Conservation (phyloP, 2,888 invertebrate genomes). For the Eristalis pertinax region DNA sequence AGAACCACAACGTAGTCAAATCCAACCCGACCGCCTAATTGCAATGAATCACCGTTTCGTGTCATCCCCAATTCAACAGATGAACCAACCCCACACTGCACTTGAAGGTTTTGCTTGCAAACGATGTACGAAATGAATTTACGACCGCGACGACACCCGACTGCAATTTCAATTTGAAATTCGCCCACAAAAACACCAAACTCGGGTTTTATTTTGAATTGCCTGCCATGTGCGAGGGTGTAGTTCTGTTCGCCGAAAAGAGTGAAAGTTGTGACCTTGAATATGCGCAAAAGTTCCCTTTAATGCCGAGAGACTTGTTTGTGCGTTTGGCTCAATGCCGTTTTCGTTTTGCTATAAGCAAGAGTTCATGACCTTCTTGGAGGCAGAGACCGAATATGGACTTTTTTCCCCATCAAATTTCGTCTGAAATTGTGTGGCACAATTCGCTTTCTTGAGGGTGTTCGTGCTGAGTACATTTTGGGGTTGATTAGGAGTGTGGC, state of each 20-base stretch:
- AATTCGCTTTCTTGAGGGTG: not conserved
- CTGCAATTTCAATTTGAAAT: not conserved
- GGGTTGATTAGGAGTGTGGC: not conserved
- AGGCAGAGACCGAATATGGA: not conserved
- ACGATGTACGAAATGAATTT: not conserved
- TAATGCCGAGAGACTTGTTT: not conserved
- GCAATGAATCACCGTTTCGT: not conserved
- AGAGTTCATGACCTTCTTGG: not conserved
- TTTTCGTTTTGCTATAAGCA: not conserved
- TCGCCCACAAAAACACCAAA: not conserved
- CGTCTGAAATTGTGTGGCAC: not conserved
- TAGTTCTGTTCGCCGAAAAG: not conserved
- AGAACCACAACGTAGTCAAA: not conserved
- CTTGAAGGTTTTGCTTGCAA: not conserved
- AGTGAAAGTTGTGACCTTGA: not conserved
- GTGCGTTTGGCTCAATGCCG: not conserved
- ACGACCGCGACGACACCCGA: not conserved
- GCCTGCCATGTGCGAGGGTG: not conserved
- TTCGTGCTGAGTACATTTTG: not conserved
- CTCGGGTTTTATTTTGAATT: not conserved
- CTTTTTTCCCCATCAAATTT: not conserved
- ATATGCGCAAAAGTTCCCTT: not conserved
- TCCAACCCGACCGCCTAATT: not conserved
- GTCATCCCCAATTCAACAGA: not conserved
- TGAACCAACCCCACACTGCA: not conserved